phyloP scores from a whole-genome alignment of 2,113 vertebrate species.

The Hyla sarda region DNA sequence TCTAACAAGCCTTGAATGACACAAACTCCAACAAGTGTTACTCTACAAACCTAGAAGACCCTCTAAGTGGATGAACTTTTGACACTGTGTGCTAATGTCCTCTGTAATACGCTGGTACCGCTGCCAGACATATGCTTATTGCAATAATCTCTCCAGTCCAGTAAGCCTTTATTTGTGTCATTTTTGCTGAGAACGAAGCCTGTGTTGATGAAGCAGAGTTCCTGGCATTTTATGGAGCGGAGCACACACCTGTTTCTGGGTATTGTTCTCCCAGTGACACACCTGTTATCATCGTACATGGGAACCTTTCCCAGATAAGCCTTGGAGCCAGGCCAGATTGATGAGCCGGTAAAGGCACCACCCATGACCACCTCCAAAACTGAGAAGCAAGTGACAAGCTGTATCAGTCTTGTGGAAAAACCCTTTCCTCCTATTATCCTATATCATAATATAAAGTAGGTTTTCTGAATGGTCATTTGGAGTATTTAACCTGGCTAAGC shows the following conservation, averaged over 20 bases:
- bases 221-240: conserved; percentile 66
- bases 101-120: conserved; percentile 58
- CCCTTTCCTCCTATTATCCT: conserved; percentile 1
- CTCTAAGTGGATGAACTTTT: conserved; percentile 70
- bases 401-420: not conserved
- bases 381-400: not conserved
- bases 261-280: conserved; percentile 73
- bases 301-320: conserved; percentile 68
- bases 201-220: conserved; percentile 61
- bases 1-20: not conserved
- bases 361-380: conserved; percentile 33
- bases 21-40: conserved; percentile 56
- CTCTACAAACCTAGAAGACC: not conserved
- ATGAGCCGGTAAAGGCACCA: conserved; percentile 53
- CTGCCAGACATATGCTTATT: conserved; percentile 60
- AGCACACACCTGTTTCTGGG: conserved; percentile 77
- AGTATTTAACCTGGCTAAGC: conserved; percentile 25
- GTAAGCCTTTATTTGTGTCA: conserved; percentile 44
- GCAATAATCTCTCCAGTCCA: conserved; percentile 63
- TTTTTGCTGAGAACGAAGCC: conserved; percentile 34
- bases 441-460: not conserved
- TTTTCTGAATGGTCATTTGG: conserved; percentile 38
- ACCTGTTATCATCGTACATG: conserved; percentile 65
- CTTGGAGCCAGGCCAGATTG: conserved; percentile 62
- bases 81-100: conserved; percentile 67